A percentile compares a stretch with the other conserved stretches of the same genome.
Evolutionary conservation across 2,113 vertebrate species (phyloP).

Genomic region (Gasterosteus aculeatus): DNA sequence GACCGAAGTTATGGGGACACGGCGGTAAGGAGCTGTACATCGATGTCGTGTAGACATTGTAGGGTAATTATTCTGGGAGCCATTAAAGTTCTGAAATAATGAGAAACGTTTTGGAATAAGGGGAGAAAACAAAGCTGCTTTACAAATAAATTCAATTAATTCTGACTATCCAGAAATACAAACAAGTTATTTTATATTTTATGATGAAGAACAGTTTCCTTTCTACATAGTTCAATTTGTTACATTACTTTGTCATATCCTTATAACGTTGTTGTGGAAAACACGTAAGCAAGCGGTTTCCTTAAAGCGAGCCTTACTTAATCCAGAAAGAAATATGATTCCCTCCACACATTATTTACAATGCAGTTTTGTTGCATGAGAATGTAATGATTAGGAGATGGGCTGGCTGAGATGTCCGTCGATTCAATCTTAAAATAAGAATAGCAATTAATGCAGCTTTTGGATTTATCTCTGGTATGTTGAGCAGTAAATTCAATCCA

Average conservation of each 20-base stretch:
- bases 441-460: neutral
- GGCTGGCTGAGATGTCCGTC: neutral
- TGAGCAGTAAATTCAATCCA: too few relatives aligned
- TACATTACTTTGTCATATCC: neutral
- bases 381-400: neutral
- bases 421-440: neutral
- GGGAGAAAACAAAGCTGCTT: neutral
- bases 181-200: neutral
- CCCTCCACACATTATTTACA: neutral
- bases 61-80: neutral
- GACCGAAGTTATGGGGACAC: conserved; percentile 20
- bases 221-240: neutral
- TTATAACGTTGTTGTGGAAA: neutral
- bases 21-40: conserved; percentile 19
- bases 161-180: neutral
- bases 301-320: neutral
- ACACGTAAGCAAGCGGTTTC: neutral
- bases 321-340: neutral
- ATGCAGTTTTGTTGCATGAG: neutral
- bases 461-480: too few relatives aligned
- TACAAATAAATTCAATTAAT: neutral
- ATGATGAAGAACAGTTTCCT: neutral
- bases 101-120: neutral
- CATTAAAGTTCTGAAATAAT: neutral
- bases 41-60: neutral